Evolutionary conservation across 2,888 invertebrate species (phyloP), one percentile per base, ranked within the genome.

Genomic region (Lagria hirta): DNA sequence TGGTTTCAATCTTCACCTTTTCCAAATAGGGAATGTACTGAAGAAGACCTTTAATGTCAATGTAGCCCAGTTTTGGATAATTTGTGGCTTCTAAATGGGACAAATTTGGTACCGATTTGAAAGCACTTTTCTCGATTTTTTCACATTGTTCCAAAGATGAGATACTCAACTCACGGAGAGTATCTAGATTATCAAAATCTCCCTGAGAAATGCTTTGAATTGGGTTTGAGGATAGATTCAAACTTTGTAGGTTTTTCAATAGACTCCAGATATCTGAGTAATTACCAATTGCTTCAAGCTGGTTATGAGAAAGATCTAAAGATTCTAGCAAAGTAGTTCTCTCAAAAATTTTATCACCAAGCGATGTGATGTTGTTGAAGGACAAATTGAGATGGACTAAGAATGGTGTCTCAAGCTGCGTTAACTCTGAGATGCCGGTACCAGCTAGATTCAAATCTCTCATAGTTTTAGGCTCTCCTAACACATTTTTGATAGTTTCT

Each of bases 391-490:
- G 72, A 43, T 75, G 74, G 51, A 84, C 82, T 34, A 94, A 73
- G 64, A 93, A 94, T 1, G 93, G 93, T 4, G 90, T 91, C 72
- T 94, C 89, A 15, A 90, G 67, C 43, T 83, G 79, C 0, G 79
- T 78, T 0, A 89, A 74, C 4, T 73, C 70, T 44, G 73, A 77
- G 17, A 93, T 84, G 6, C 87, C 86, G 2, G 88, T 88, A 5
- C 84, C 83, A 0, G 91, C 90, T 34, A 94, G 73, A 68, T 89
- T 90, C 7, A 94, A 71, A 42, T 84, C 83, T 23, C 90, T 73
- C 0, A 90, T 84, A 0, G 92, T 90, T 73, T 93, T 94, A 0
- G 93, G 93, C 65, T 93, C 92, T 15, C 86, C 86, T 1, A 94
- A 70, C 37, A 94, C 81, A 62, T 86, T 87, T 27, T 72, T 77